Conservation (phyloP, 2,113 vertebrate species). For the Bubo scandiacus region DNA sequence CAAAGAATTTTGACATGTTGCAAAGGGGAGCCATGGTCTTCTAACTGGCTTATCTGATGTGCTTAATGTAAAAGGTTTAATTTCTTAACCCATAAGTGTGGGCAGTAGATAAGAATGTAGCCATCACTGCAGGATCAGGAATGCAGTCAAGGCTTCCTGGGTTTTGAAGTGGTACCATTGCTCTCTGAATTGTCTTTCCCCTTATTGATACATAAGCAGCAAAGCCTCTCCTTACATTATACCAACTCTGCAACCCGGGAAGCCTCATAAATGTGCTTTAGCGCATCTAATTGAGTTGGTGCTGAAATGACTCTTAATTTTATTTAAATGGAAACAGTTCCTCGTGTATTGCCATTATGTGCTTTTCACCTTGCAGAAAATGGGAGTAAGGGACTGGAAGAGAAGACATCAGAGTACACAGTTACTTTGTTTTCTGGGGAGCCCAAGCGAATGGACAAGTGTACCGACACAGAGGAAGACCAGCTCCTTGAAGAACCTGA, state of each 20-base stretch:
- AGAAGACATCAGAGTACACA: background rate
- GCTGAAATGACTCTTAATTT: background rate
- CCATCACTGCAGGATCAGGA: background rate
- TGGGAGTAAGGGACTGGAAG: no score
- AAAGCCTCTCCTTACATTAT: no score
- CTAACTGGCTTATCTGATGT: background rate
- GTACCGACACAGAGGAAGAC: slow-evolving; percentile 62
- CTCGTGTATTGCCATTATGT: background rate
- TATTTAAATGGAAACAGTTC: background rate
- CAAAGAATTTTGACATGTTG: background rate
- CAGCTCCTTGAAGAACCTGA: background rate
- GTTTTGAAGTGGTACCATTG: background rate
- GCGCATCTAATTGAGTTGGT: background rate
- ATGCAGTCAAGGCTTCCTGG: background rate
- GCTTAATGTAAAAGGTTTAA: background rate
- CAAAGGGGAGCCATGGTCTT: background rate
- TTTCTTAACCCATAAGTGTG: accelerated
- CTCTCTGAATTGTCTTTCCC: background rate
- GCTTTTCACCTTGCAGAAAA: background rate
- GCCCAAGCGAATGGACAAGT: slow-evolving; percentile 41
- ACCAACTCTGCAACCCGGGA: no score
- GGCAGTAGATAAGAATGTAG: no score
- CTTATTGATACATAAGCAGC: background rate
- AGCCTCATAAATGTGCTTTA: background rate
- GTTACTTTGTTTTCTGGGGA: background rate